Base-by-base conservation (phyloP, 2,113 vertebrate species). In the Pygoscelis adeliae region DNA sequence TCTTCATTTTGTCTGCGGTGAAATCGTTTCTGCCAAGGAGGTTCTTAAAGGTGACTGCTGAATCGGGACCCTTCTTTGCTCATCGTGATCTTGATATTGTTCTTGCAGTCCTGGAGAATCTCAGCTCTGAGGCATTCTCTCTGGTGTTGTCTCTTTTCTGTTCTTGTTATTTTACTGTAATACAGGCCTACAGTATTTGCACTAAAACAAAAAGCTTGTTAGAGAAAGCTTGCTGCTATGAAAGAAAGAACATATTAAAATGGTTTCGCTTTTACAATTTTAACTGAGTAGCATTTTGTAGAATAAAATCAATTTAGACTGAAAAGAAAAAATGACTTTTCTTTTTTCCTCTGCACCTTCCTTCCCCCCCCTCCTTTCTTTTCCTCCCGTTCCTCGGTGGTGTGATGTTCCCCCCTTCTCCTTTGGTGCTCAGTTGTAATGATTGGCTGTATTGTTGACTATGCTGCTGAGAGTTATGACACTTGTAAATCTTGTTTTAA, bases 211-310 rank as follows among this genome's bases (percentile, higher is more conserved):
- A 98, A 98, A 98, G 97, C 98, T 98, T 98, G 96, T 98, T 98
- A 98, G 98, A 96, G 97, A 97, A 98, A 98, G 98, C 97, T 98
- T 98, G 98, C 98, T 98, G 98, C 98, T 98, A 98, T 95, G 73
- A 96, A 98, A 98, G 95, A 98, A 98, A 97, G 96, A 97, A 98
- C 96, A 72, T 97, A 97, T 96, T 97, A 97, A 97, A 97, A 96
- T 95, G 73, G 91, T 97, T 97, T 95, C 69, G 98, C 98, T 98
- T 98, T 98, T 96, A 97, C 96, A 95, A 95, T 97, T 98, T 98
- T 93, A 91, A 96, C 92, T 89, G 92, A 98, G 94, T 98, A 98
- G 97, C 93, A 96, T 98, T 98, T 98, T 98, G 90, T 98, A 98
- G 98, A 98, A 98, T 98, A 98, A 98, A 98, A 98, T 97, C 90